Conservation (phyloP, 2,888 invertebrate genomes). For the Gari tellinella region DNA sequence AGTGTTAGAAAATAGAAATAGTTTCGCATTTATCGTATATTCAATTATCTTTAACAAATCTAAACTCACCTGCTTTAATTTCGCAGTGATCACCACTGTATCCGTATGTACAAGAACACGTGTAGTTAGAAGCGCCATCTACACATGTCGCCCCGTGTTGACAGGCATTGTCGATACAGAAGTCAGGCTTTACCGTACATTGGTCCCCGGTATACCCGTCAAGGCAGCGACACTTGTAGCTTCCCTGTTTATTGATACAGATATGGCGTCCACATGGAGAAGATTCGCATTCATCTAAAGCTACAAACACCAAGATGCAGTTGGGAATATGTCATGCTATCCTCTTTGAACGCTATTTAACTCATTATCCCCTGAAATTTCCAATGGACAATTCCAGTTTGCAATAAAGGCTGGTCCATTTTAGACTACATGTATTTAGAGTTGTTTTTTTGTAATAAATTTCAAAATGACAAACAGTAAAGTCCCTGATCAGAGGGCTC, state of each 20-base stretch:
- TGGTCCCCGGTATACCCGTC: slow-evolving; percentile 32
- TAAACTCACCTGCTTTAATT: slow-evolving; percentile 21
- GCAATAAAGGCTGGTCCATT: no score
- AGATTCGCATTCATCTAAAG: slow-evolving; percentile 29
- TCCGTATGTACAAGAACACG: slow-evolving; percentile 42
- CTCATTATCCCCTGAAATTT: no score
- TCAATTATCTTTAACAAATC: no score
- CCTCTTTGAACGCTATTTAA: no score
- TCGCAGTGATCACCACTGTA: slow-evolving; percentile 27
- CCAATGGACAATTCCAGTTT: no score
- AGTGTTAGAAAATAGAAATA: no score
- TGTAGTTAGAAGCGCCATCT: slow-evolving; percentile 24
- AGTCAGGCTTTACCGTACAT: slow-evolving; percentile 34
- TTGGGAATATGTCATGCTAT: no score
- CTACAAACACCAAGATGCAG: not conserved
- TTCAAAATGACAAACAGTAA: no score
- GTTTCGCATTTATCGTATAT: no score
- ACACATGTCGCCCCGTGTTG: slow-evolving; percentile 34
- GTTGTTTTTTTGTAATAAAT: no score
- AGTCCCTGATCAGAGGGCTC: no score
- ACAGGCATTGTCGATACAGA: slow-evolving; percentile 30
- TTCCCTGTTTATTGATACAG: slow-evolving; percentile 23
- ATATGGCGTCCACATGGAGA: slow-evolving; percentile 31
- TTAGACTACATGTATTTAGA: no score
- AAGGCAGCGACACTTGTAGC: slow-evolving; percentile 28